Percentiles rank a stretch among this genome's conserved stretches.
Evolutionary conservation across 2,797 vertebrate genomes (phyloP).

Genomic region (Sebastolobus altivelis): DNA sequence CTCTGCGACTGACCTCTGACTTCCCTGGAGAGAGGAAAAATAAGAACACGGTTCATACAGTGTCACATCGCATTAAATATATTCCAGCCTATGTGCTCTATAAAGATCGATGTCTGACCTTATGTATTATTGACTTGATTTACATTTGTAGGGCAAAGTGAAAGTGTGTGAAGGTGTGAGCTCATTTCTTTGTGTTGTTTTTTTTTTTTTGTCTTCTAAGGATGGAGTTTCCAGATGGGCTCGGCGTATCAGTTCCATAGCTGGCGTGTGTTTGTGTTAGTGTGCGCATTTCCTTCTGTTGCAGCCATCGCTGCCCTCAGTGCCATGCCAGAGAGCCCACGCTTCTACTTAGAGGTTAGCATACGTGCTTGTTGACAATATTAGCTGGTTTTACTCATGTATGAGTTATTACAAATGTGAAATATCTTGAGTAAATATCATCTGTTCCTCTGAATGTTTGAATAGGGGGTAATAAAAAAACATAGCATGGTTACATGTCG

Average conservation of each 20-base stretch:
- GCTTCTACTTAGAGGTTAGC: slow-evolving; percentile 95
- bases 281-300: slow-evolving; percentile 95
- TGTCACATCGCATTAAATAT: slow-evolving; percentile 15
- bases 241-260: slow-evolving; percentile 99
- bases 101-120: neutral
- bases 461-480: neutral
- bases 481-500: neutral
- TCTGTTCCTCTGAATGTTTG: neutral
- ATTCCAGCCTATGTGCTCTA: neutral
- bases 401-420: neutral
- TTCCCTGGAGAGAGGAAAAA: slow-evolving; percentile 6
- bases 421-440: neutral
- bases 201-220: slow-evolving; percentile 70
- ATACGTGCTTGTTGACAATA: slow-evolving; percentile 15
- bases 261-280: slow-evolving; percentile 98
- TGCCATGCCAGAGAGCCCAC: slow-evolving; percentile 96
- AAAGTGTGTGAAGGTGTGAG: slow-evolving; percentile 6
- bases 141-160: neutral
- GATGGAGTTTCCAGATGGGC: slow-evolving; percentile 99
- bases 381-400: neutral
- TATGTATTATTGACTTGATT: neutral
- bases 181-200: slow-evolving; percentile 13
- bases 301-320: slow-evolving; percentile 95
- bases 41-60: slow-evolving; percentile 19
- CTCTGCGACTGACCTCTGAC: slow-evolving; percentile 30